phyloP scores from a whole-genome alignment of 2,113 vertebrate species.

The Vidua macroura region DNA sequence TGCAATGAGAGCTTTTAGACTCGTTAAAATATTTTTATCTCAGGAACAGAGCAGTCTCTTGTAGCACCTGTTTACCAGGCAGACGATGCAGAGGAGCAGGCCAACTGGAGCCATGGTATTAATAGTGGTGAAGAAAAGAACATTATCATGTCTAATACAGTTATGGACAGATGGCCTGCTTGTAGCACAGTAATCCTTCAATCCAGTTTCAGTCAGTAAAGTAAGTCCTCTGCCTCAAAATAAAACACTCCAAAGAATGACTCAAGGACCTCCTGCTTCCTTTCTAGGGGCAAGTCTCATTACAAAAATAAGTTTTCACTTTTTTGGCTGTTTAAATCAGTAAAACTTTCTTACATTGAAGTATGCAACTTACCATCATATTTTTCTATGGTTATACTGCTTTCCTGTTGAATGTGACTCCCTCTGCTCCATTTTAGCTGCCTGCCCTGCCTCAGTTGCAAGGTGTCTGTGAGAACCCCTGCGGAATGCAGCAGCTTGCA shows the following conservation, averaged over 20 bases:
- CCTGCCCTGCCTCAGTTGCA: not conserved
- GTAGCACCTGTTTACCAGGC: not conserved
- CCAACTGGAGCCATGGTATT: constrained; percentile 28
- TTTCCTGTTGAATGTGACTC: not conserved
- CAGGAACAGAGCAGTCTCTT: not conserved
- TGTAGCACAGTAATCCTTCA: constrained; percentile 12
- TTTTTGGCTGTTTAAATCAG: not conserved
- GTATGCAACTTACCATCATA: not conserved
- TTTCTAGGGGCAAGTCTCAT: not conserved
- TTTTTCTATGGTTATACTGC: not conserved
- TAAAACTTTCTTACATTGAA: not conserved
- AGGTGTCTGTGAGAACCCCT: not conserved
- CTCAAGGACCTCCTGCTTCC: not conserved
- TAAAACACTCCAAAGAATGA: constrained; percentile 4
- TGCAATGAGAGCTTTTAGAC: not conserved
- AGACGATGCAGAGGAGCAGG: not conserved
- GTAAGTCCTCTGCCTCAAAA: not conserved
- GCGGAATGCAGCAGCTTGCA: not conserved
- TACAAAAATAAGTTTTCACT: not conserved
- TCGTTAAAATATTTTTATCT: not conserved
- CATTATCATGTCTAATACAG: constrained; percentile 25
- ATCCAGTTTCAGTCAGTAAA: not conserved
- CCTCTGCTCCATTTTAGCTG: not conserved
- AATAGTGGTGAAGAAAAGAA: constrained; percentile 47
- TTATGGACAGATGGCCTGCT: constrained; percentile 31